Conservation (phyloP, 2,888 invertebrate species). For the Dorcus parallelipipedus region DNA sequence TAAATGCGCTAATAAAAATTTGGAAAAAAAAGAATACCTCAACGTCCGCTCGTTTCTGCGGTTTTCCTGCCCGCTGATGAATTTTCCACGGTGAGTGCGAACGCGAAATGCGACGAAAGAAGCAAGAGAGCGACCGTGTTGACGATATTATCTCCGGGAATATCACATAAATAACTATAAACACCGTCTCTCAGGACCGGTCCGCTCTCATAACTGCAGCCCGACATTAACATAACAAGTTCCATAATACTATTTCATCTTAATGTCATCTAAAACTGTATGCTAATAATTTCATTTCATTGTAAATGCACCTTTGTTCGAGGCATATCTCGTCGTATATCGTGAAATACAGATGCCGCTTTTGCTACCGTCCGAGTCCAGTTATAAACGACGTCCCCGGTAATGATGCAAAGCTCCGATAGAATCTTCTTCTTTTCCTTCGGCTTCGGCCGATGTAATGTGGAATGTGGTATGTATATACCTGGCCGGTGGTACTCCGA, state of each 20-base stretch:
- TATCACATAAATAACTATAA: constrained; percentile 48
- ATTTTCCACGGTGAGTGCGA: neutral
- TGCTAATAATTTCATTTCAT: constrained; percentile 48
- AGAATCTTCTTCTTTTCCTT: neutral
- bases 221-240: constrained; percentile 49
- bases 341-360: constrained; percentile 1
- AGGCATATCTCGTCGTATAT: constrained; percentile 31
- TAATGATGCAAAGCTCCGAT: constrained; percentile 34
- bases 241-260: constrained; percentile 49
- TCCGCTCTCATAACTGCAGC: constrained; percentile 37
- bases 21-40: too few species aligned
- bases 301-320: constrained; percentile 47
- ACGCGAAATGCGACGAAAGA: constrained; percentile 18
- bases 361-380: neutral
- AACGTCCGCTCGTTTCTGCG: too few species aligned
- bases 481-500: constrained; percentile 9
- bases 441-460: constrained; percentile 1
- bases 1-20: too few species aligned
- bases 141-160: constrained; percentile 38
- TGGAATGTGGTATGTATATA: constrained; percentile 4
- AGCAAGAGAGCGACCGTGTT: constrained; percentile 20
- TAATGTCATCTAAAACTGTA: constrained; percentile 50
- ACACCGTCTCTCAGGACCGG: constrained; percentile 41
- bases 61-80: too few species aligned
- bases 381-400: constrained; percentile 36